Evolutionary conservation across 2,113 vertebrate genomes (phyloP).

Genomic region (Sylvietta virens): DNA sequence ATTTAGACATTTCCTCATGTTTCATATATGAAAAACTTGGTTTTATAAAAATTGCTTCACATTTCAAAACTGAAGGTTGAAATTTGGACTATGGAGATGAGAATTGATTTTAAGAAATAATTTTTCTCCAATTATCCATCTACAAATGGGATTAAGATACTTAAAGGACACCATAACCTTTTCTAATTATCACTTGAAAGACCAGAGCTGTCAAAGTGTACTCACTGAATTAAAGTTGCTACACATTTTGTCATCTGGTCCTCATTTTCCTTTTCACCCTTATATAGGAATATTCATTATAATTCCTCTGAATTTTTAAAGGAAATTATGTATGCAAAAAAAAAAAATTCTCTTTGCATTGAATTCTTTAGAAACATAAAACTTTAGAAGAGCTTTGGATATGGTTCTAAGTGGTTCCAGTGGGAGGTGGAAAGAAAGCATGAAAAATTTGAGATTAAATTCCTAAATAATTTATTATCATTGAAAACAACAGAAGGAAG

Average conservation of each 20-base stretch:
- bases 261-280: not conserved
- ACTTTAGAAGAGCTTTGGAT: not conserved
- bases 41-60: not conserved
- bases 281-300: not conserved
- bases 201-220: not conserved
- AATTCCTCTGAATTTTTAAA: not conserved
- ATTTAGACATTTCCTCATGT: not conserved
- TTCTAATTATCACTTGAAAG: not conserved
- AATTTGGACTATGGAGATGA: not conserved
- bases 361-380: not conserved
- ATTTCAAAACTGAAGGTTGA: not conserved
- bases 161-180: not conserved
- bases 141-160: not conserved
- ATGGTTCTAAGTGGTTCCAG: not conserved
- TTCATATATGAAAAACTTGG: not conserved
- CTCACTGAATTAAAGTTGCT: not conserved
- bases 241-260: not conserved
- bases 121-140: not conserved
- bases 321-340: not conserved
- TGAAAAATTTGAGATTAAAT: not conserved
- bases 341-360: not conserved
- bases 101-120: not conserved
- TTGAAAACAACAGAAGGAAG: not conserved
- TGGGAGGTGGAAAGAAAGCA: not conserved
- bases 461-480: not conserved